Percentiles rank a stretch among this genome's conserved stretches.
Evolutionary conservation across 2,888 invertebrate species (phyloP).

Genomic region (Drosophila percnosoma): DNA sequence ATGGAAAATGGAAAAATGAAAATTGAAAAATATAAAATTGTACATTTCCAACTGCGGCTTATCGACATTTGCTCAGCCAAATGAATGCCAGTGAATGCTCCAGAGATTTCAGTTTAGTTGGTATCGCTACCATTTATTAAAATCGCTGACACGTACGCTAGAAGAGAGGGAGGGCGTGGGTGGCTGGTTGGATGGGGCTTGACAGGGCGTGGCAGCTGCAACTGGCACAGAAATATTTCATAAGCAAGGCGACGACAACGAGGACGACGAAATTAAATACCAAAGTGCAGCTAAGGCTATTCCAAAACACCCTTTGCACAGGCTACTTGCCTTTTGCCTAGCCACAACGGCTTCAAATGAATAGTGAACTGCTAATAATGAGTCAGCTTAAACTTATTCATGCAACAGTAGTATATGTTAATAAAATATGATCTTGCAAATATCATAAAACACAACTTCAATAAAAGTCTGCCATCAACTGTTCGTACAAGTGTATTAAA

Average conservation of each 20-base stretch:
- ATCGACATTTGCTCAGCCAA: conserved; percentile 29
- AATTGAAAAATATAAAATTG: conserved; percentile 12
- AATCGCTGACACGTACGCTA: conserved; percentile 43
- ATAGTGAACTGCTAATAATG: not conserved
- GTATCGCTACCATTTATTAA: conserved; percentile 51
- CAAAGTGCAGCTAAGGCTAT: conserved; percentile 51
- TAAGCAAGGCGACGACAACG: conserved; percentile 49
- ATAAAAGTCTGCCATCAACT: not conserved
- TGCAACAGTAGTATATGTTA: not conserved
- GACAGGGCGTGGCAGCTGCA: conserved; percentile 29
- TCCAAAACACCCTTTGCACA: conserved; percentile 15
- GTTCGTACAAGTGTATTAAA: conserved; percentile 22
- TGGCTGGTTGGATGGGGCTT: not conserved
- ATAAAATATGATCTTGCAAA: not conserved
- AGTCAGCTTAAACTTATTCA: not conserved
- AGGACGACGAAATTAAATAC: conserved; percentile 66
- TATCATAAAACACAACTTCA: not conserved
- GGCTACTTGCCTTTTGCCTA: not conserved
- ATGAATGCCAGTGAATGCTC: conserved; percentile 39
- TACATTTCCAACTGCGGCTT: conserved; percentile 30
- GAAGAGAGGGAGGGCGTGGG: not conserved
- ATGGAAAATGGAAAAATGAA: conserved; percentile 22
- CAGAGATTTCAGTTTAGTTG: conserved; percentile 49
- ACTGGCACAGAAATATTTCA: conserved; percentile 57
- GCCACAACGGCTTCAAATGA: not conserved